Conservation (phyloP, 2,113 vertebrate genomes). For the Harpagus bidentatus region DNA sequence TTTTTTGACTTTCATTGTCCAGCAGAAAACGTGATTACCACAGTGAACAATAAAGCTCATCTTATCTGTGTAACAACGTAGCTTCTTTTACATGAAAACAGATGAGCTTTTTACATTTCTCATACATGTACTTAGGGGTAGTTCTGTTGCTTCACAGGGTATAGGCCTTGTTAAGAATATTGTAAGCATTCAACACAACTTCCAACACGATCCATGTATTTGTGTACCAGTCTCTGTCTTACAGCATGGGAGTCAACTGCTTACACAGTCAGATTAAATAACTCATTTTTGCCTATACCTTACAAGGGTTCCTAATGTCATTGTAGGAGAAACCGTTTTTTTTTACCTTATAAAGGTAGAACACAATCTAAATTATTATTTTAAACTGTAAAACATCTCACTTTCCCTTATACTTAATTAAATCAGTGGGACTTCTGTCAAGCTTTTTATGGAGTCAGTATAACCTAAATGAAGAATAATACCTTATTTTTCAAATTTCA, state of each 20-base stretch:
- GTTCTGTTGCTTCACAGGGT: background rate
- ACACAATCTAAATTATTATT: background rate
- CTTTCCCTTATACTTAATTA: background rate
- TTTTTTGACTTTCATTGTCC: background rate
- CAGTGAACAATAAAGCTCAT: background rate
- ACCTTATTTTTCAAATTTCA: background rate
- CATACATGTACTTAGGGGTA: fast-evolving
- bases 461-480: background rate
- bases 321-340: background rate
- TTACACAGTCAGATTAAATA: background rate
- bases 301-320: background rate
- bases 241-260: background rate
- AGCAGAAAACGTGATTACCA: background rate
- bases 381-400: background rate
- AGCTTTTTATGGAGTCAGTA: background rate
- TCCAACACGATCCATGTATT: background rate
- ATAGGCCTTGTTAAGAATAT: background rate
- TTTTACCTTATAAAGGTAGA: background rate
- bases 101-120: background rate
- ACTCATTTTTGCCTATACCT: background rate
- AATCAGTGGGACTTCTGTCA: background rate
- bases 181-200: background rate
- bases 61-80: background rate
- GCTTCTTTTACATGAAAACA: background rate
- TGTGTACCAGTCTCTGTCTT: background rate